Conservation (phyloP, 2,888 invertebrate species). For the Sylvicola fuscatus region DNA sequence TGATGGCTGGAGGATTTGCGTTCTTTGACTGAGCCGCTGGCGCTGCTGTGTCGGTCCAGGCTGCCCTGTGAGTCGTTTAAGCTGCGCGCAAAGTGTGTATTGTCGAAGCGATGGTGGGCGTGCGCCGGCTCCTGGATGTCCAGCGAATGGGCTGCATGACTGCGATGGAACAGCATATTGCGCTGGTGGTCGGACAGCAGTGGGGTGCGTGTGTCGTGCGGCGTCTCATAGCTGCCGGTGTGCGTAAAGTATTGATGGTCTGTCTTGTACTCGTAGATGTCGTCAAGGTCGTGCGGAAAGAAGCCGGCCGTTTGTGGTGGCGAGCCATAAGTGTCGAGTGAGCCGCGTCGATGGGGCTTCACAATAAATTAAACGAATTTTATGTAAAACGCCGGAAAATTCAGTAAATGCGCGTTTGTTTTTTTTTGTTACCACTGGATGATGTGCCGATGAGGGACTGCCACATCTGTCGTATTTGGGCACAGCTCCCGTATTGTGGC, state of each 20-base stretch:
- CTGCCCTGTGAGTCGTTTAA: constrained; percentile 10
- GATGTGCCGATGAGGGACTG: constrained; percentile 16
- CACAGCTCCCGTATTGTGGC: constrained; percentile 18
- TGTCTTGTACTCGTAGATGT: constrained; percentile 21
- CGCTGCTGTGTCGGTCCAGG: constrained; percentile 6
- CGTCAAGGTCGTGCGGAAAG: constrained; percentile 26
- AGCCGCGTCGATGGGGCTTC: constrained; percentile 16
- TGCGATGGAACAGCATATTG: constrained; percentile 19
- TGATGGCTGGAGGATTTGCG: constrained; percentile 17
- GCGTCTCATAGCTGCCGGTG: constrained; percentile 15
- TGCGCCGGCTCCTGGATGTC: constrained; percentile 16
- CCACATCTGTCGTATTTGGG: constrained; percentile 15
- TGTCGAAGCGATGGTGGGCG: constrained; percentile 19
- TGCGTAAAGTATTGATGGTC: constrained; percentile 27
- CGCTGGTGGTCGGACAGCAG: constrained; percentile 15
- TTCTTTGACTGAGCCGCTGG: constrained; percentile 5
- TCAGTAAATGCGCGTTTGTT: not conserved
- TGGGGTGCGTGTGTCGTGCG: constrained; percentile 15
- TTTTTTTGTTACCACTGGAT: constrained; percentile 13
- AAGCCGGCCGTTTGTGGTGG: constrained; percentile 16
- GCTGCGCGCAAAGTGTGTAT: constrained; percentile 20
- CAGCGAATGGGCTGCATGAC: constrained; percentile 16
- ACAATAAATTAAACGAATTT: too few species aligned
- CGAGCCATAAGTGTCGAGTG: constrained; percentile 15
- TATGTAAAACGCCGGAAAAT: too few species aligned